Conservation (phyloP, 2,113 vertebrate species). For the Arothron firmamentum region DNA sequence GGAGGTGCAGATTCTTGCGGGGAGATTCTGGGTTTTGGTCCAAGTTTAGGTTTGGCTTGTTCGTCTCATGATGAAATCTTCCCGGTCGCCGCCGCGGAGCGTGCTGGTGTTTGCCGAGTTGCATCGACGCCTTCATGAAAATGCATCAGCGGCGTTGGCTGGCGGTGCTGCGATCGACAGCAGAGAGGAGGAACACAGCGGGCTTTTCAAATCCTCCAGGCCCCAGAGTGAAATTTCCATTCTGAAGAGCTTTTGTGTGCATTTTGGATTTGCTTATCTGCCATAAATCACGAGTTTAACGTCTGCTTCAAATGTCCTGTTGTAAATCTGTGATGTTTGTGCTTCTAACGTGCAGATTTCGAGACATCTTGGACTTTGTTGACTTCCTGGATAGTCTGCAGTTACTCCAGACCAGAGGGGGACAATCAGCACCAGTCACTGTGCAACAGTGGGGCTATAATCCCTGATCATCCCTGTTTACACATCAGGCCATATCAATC, state of each 20-base stretch:
- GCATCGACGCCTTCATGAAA: background rate
- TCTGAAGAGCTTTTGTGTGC: background rate
- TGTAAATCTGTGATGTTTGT: no score
- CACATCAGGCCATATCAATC: no score
- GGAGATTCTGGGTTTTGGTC: constrained; percentile 4
- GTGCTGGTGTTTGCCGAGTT: no score
- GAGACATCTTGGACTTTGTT: no score
- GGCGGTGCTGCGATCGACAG: background rate
- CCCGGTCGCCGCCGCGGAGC: background rate
- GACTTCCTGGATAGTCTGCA: no score
- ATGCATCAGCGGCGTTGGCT: background rate
- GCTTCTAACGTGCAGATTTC: no score
- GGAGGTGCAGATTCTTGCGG: constrained; percentile 19
- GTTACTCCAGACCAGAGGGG: no score
- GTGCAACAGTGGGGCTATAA: no score
- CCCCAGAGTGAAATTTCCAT: background rate
- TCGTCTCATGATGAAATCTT: constrained; percentile 1
- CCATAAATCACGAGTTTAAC: background rate
- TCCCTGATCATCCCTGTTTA: no score
- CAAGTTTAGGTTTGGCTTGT: background rate
- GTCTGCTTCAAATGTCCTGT: no score
- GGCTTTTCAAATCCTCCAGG: background rate
- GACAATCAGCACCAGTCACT: no score
- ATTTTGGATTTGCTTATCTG: background rate
- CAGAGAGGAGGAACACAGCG: background rate